Evolutionary conservation across 92 coral and sea anemone genomes (phyloP).

Genomic region (Chrysogorgia sp.): DNA sequence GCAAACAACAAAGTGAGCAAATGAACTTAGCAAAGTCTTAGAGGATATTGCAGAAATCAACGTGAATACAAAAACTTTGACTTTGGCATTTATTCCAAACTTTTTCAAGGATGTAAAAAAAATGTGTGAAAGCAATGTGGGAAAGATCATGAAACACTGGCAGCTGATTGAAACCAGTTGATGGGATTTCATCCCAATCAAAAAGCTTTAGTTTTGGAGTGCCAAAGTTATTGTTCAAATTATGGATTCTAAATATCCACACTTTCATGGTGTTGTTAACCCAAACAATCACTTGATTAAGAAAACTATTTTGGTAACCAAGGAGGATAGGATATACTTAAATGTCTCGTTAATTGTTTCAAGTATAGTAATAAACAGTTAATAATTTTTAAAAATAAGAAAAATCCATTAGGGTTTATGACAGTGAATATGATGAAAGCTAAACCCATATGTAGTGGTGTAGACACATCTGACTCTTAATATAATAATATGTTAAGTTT

Average conservation of each 20-base stretch:
- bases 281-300: conserved; percentile 76
- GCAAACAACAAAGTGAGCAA: conserved; percentile 73
- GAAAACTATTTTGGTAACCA: conserved; percentile 81
- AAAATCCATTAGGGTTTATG: too few relatives aligned
- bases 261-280: conserved; percentile 79
- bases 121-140: conserved; percentile 29
- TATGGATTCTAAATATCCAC: conserved; percentile 74
- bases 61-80: conserved; percentile 74
- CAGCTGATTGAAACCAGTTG: conserved; percentile 90
- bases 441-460: too few relatives aligned
- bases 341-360: too few relatives aligned
- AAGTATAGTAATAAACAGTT: not conserved
- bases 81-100: conserved; percentile 67
- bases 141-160: conserved; percentile 71
- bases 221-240: conserved; percentile 72
- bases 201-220: conserved; percentile 63
- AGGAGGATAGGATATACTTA: conserved; percentile 89
- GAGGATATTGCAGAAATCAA: conserved; percentile 70
- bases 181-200: conserved; percentile 95
- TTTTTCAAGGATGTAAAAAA: conserved; percentile 16
- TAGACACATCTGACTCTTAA: too few relatives aligned
- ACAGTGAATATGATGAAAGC: too few relatives aligned
- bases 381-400: not conserved
- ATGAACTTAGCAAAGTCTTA: conserved; percentile 73
- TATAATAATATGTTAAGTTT: too few relatives aligned